Percentiles rank a stretch among this genome's conserved stretches.
Evolutionary conservation across 2,113 vertebrate genomes (phyloP).

Genomic region (Oryzias javanicus): DNA sequence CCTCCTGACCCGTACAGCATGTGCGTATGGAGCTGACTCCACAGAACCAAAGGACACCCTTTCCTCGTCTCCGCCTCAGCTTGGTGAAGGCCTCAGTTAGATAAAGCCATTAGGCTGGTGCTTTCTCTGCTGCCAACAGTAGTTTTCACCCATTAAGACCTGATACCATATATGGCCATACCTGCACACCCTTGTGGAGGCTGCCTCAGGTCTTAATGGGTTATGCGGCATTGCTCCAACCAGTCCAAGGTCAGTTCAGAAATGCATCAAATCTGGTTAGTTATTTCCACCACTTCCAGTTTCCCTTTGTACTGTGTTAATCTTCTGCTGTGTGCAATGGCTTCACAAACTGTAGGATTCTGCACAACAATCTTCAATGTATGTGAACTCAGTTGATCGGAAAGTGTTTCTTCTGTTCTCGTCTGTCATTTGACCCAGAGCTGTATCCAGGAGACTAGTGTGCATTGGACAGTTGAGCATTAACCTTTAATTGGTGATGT

Average conservation of each 20-base stretch:
- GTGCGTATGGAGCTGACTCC: constrained; percentile 44
- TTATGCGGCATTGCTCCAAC: constrained; percentile 20
- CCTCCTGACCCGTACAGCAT: constrained; percentile 58
- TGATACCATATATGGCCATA: background rate
- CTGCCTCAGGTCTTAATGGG: background rate
- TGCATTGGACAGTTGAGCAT: constrained; percentile 58
- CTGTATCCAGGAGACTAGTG: constrained; percentile 14
- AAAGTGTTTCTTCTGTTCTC: constrained; percentile 1
- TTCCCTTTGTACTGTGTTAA: constrained; percentile 11
- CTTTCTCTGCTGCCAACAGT: constrained; percentile 32
- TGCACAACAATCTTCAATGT: background rate
- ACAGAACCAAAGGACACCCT: constrained; percentile 41
- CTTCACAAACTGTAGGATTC: background rate
- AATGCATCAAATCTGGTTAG: constrained; percentile 63
- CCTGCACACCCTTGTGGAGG: background rate
- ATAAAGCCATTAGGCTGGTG: constrained; percentile 14
- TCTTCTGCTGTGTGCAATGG: background rate
- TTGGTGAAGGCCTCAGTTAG: constrained; percentile 3
- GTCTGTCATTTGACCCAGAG: constrained; percentile 2
- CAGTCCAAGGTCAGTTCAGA: constrained; percentile 51
- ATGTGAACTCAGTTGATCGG: background rate
- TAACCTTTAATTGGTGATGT: constrained; percentile 77
- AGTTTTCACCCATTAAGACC: constrained; percentile 14
- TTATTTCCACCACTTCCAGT: constrained; percentile 43
- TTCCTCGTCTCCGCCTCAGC: constrained; percentile 13